These are phyloP conservation scores for Melanostoma scalare DNA, from an alignment of 2,888 invertebrate genomes.

Conservation along the genomic window DNA sequence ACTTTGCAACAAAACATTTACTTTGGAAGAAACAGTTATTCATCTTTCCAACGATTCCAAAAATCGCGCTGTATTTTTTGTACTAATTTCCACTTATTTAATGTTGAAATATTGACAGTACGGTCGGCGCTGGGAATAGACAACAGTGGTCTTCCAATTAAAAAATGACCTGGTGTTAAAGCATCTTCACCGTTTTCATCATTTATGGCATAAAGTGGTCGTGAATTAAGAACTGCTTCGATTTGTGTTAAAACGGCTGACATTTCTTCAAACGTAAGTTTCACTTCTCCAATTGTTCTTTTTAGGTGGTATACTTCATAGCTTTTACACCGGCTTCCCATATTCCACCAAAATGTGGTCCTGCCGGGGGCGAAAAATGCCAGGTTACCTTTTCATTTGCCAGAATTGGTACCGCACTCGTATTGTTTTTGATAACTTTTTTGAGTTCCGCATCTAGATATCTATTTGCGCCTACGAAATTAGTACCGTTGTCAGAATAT, in stretches of 20 bases:
- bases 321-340: slow-evolving; percentile 5
- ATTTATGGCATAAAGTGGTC: background rate
- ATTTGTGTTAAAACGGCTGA: slow-evolving; percentile 2
- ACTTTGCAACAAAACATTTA: too few relatives aligned
- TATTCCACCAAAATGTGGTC: slow-evolving; percentile 2
- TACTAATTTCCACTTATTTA: background rate
- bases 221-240: background rate
- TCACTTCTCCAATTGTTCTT: slow-evolving; percentile 6
- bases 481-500: background rate
- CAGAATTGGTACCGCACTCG: slow-evolving; percentile 1
- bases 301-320: slow-evolving; percentile 1
- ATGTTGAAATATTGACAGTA: background rate
- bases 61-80: slow-evolving; percentile 8
- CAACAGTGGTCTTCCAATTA: background rate
- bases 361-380: background rate
- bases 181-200: slow-evolving; percentile 13
- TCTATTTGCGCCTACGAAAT: background rate
- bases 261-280: slow-evolving; percentile 5
- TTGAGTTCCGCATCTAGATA: background rate
- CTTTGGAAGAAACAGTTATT: background rate
- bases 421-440: background rate
- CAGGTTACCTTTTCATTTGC: background rate
- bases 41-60: slow-evolving; percentile 10
- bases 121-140: background rate
- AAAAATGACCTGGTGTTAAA: background rate